A percentile compares a stretch with the other conserved stretches of the same genome.
Evolutionary conservation across 2,888 invertebrate genomes (phyloP).

Genomic region (Aphrophora alni): DNA sequence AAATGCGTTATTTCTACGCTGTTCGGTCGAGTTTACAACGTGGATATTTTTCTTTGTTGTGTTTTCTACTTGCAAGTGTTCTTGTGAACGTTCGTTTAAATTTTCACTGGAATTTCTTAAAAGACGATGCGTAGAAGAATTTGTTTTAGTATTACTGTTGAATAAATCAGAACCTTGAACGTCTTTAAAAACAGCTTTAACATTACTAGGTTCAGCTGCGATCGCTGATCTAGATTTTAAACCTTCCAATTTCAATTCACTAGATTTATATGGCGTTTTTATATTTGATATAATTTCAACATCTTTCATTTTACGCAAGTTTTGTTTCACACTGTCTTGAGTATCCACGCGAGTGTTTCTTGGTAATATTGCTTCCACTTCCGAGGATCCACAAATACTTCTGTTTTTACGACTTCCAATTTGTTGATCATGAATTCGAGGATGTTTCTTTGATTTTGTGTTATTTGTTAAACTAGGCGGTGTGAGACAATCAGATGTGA

Average conservation of each 20-base stretch:
- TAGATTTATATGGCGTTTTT: not conserved
- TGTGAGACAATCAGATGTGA: constrained; percentile 23
- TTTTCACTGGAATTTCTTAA: too few species aligned
- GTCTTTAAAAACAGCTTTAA: not conserved
- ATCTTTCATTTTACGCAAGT: not conserved
- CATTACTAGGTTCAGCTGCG: not conserved
- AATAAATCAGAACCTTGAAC: not conserved
- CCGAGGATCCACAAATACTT: not conserved
- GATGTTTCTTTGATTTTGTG: not conserved
- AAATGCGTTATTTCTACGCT: too few species aligned
- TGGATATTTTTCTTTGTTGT: not conserved
- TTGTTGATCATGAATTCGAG: not conserved
- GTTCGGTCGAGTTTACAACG: too few species aligned
- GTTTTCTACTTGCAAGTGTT: not conserved
- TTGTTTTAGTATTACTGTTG: not conserved
- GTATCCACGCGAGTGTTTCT: not conserved
- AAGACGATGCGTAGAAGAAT: too few species aligned
- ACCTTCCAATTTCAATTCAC: not conserved
- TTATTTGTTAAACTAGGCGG: not conserved
- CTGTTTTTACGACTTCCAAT: not conserved
- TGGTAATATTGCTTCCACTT: not conserved
- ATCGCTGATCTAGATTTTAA: not conserved
- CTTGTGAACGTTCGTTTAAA: too few species aligned
- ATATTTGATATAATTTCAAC: not conserved
- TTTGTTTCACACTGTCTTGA: not conserved